Evolutionary conservation across 2,888 invertebrate species (phyloP).

Genomic region (Tipula confusa): DNA sequence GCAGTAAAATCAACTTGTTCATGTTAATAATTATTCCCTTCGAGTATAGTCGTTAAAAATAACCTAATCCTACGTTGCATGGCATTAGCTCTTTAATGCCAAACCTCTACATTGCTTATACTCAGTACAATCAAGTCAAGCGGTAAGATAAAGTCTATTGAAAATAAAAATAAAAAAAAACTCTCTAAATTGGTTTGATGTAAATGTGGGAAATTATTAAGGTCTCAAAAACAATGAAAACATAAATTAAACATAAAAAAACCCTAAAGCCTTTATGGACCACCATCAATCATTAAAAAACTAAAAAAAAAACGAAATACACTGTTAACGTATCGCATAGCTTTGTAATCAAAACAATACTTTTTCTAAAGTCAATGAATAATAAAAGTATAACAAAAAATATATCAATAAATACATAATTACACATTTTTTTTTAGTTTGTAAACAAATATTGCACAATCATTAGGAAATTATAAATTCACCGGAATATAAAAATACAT

Average conservation of each 20-base stretch:
- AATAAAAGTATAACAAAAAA: background rate
- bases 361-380: background rate
- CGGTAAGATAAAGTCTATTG: too few species aligned
- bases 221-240: background rate
- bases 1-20: too few species aligned
- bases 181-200: too few species aligned
- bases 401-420: background rate
- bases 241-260: background rate
- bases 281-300: background rate
- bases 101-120: too few species aligned
- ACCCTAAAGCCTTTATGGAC: background rate
- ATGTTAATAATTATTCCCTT: too few species aligned
- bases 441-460: slow-evolving; percentile 28
- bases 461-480: slow-evolving; percentile 14
- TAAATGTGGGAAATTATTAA: slow-evolving; percentile 90
- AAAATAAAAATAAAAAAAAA: too few species aligned
- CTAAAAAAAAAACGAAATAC: background rate
- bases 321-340: background rate
- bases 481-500: background rate
- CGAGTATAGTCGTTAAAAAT: too few species aligned
- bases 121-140: too few species aligned
- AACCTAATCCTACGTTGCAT: too few species aligned
- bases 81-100: too few species aligned
- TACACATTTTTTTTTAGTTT: slow-evolving; percentile 1
- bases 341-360: background rate